Conservation (phyloP, 2,888 invertebrate genomes). For the Leucophenga montana region DNA sequence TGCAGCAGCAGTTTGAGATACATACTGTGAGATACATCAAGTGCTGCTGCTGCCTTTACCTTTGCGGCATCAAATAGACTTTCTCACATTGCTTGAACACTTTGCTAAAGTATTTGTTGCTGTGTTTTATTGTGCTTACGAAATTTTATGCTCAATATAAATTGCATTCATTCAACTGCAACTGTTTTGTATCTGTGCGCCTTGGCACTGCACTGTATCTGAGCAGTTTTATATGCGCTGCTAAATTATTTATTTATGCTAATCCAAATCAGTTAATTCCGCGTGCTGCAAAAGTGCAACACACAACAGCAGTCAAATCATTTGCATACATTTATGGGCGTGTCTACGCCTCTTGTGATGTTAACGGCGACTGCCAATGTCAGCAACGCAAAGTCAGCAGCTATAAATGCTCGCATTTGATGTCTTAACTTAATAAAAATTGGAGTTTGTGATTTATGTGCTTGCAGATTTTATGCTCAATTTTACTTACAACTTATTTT, state of each 20-base stretch:
- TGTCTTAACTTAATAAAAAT: constrained; percentile 44
- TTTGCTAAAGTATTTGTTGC: constrained; percentile 43
- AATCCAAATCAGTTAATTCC: constrained; percentile 60
- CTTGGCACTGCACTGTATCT: no score
- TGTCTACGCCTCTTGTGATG: constrained; percentile 34
- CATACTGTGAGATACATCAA: constrained; percentile 35
- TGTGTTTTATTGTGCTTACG: constrained; percentile 53
- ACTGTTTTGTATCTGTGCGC: no score
- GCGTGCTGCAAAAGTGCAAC: not conserved
- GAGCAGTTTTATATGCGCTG: constrained; percentile 30
- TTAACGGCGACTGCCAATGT: no score
- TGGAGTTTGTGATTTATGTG: constrained; percentile 6
- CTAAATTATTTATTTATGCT: constrained; percentile 66
- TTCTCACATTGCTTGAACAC: no score
- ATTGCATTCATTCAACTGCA: no score
- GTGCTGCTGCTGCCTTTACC: constrained; percentile 27
- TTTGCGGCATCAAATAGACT: not conserved
- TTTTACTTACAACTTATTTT: not conserved
- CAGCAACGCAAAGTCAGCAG: no score
- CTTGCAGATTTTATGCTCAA: not conserved
- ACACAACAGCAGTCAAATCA: constrained; percentile 46
- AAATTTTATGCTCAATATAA: no score
- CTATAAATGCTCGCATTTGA: constrained; percentile 33
- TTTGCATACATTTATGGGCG: constrained; percentile 60
- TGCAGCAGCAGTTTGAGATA: constrained; percentile 36